phyloP scores from a whole-genome alignment of 2,113 vertebrate species.

The Acanthisitta chloris region DNA sequence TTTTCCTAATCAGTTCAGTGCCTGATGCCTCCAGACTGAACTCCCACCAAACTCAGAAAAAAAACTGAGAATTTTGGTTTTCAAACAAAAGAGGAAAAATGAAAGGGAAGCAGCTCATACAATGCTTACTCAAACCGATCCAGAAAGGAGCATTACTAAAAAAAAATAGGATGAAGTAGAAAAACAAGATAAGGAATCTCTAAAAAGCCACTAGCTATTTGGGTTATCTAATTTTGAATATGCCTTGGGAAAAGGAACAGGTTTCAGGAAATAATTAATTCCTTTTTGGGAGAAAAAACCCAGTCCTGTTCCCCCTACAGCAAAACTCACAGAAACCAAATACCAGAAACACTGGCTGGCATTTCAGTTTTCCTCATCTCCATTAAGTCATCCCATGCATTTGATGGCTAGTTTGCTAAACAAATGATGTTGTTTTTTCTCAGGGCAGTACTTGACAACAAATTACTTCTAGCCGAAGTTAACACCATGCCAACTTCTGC shows the following conservation, averaged over 20 bases:
- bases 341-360: neutral
- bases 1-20: neutral
- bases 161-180: neutral
- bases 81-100: neutral
- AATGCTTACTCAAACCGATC: neutral
- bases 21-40: neutral
- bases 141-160: neutral
- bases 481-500: neutral
- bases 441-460: neutral
- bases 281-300: neutral
- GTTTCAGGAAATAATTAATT: slow-evolving; percentile 3
- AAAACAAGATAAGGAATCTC: neutral
- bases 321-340: neutral
- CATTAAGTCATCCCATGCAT: neutral
- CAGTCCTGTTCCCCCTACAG: neutral
- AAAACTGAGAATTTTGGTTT: neutral
- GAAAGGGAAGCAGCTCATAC: neutral
- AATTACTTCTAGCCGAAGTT: neutral
- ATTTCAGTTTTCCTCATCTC: neutral
- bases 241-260: neutral
- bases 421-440: neutral
- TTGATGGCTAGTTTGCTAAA: neutral
- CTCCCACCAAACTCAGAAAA: neutral
- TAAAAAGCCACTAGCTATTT: neutral
- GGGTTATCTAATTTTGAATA: neutral